Evolutionary conservation across 2,888 invertebrate species (phyloP).

Genomic region (Sipunculus nudus): DNA sequence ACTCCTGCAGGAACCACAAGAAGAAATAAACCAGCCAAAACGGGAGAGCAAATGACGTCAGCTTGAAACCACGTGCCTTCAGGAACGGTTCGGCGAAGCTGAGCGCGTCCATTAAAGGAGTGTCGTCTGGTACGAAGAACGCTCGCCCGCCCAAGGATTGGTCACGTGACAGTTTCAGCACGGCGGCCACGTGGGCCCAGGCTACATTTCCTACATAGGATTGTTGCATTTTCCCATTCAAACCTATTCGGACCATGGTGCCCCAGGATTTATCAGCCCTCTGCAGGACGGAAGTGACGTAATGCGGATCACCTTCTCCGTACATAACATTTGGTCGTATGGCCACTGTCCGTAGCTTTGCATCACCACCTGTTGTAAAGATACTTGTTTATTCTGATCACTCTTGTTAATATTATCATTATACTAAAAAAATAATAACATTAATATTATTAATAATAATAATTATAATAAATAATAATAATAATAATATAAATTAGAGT

Average conservation of each 20-base stretch:
- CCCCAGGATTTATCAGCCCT: constrained; percentile 69
- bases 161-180: constrained; percentile 68
- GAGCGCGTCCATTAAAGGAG: constrained; percentile 71
- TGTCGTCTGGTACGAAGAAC: constrained; percentile 75
- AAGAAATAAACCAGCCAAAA: constrained; percentile 52
- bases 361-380: no score
- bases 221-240: constrained; percentile 69
- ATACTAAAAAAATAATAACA: no score
- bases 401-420: no score
- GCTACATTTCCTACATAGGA: constrained; percentile 73
- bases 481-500: no score
- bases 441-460: no score
- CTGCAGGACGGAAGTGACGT: constrained; percentile 69
- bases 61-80: constrained; percentile 46
- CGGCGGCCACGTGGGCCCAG: constrained; percentile 75
- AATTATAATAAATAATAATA: no score
- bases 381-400: no score
- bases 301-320: constrained; percentile 74
- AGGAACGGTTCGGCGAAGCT: constrained; percentile 66
- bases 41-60: constrained; percentile 57
- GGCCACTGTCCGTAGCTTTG: constrained; percentile 69
- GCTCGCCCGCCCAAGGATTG: constrained; percentile 69
- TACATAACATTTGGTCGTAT: constrained; percentile 74
- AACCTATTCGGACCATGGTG: constrained; percentile 69
- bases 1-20: constrained; percentile 14